These are phyloP conservation scores for Schmidtea mediterranea DNA, from an alignment of 1,140 invertebrate genomes.

Conservation along the genomic window DNA sequence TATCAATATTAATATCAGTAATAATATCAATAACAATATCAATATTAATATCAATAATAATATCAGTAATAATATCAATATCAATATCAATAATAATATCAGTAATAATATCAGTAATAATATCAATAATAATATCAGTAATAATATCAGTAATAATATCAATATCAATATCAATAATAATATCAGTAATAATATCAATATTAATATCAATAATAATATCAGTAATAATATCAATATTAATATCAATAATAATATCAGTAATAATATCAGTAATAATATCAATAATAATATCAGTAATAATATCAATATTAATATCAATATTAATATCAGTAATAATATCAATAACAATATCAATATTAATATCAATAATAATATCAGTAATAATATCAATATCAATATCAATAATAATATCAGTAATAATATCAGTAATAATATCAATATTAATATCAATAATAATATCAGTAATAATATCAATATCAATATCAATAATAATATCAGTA, in stretches of 20 bases:
- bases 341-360: not conserved
- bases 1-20: not conserved
- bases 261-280: not conserved
- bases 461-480: not conserved
- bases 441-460: not conserved
- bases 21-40: not conserved
- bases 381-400: not conserved
- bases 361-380: too few species aligned
- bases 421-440: too few species aligned
- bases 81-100: not conserved
- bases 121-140: not conserved
- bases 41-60: not conserved
- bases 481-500: too few species aligned
- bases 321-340: not conserved
- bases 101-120: not conserved
- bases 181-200: too few species aligned
- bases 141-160: not conserved
- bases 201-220: not conserved
- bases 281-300: too few species aligned
- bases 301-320: too few species aligned
- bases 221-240: not conserved
- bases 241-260: too few species aligned
- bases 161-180: not conserved
- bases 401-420: too few species aligned
- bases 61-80: too few species aligned